These are phyloP conservation scores for Pardalotus punctatus DNA, from an alignment of 2,113 vertebrate genomes.

Conservation along the genomic window DNA sequence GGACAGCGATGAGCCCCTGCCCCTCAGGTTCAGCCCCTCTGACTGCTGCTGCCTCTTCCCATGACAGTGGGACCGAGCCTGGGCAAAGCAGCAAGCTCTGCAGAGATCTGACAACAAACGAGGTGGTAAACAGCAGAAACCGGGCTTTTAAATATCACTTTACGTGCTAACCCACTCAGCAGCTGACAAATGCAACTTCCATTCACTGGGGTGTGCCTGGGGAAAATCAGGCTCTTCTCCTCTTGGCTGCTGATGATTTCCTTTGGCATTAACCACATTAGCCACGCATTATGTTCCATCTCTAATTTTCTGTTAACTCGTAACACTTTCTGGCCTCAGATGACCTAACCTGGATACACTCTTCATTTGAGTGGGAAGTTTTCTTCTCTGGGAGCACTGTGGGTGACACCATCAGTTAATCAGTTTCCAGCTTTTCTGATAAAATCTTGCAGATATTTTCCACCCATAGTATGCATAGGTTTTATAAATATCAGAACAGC, in stretches of 20 bases:
- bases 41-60: neutral
- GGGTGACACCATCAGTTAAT: neutral
- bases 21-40: neutral
- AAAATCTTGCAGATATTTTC: neutral
- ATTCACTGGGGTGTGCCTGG: neutral
- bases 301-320: neutral
- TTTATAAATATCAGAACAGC: neutral
- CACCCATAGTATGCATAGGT: neutral
- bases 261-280: neutral
- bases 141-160: neutral
- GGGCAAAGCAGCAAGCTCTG: neutral
- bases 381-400: neutral
- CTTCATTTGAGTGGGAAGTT: neutral
- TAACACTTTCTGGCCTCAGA: neutral
- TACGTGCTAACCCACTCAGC: neutral
- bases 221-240: neutral
- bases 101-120: neutral
- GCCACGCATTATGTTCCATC: neutral
- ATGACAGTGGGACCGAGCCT: neutral
- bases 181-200: neutral
- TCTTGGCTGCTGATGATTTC: neutral
- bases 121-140: neutral
- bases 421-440: neutral
- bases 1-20: rapidly evolving
- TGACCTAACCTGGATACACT: neutral